phyloP scores from a whole-genome alignment of 2,888 invertebrate genomes.

The Callyntrura guangdongensis region DNA sequence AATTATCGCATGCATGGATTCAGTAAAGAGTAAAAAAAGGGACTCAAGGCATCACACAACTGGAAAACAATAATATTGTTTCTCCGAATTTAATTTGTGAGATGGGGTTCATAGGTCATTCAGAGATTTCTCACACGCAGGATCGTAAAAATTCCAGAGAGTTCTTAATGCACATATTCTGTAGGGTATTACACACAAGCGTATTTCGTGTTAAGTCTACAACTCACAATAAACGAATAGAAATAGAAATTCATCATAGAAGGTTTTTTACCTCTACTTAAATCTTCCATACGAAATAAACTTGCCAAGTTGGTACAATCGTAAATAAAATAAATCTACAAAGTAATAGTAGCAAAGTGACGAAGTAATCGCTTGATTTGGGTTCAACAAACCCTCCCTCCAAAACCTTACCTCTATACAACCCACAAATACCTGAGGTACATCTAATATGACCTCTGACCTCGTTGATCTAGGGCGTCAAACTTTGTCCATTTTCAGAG shows the following conservation, averaged over 20 bases:
- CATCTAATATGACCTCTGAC: too few species aligned
- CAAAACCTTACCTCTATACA: too few species aligned
- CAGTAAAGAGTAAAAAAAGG: not conserved
- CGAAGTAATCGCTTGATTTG: too few species aligned
- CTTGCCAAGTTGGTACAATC: not conserved
- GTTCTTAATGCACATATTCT: not conserved
- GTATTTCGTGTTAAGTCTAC: not conserved
- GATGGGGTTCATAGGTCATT: constrained; percentile 50
- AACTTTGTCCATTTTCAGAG: too few species aligned
- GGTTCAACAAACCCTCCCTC: too few species aligned
- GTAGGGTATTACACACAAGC: constrained; percentile 9
- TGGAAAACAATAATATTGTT: constrained; percentile 40
- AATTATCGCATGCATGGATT: too few species aligned
- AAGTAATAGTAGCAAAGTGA: too few species aligned
- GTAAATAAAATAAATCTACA: constrained; percentile 15
- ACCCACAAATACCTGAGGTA: too few species aligned
- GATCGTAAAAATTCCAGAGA: constrained; percentile 51
- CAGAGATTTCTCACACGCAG: constrained; percentile 45
- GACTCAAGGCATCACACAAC: not conserved
- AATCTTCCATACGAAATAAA: not conserved
- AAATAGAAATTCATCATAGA: not conserved
- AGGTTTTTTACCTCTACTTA: not conserved
- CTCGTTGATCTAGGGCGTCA: too few species aligned
- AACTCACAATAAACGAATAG: not conserved
- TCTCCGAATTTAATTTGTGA: constrained; percentile 58